Evolutionary conservation across 2,888 invertebrate genomes (phyloP).

Genomic region (Tenodera sinensis): DNA sequence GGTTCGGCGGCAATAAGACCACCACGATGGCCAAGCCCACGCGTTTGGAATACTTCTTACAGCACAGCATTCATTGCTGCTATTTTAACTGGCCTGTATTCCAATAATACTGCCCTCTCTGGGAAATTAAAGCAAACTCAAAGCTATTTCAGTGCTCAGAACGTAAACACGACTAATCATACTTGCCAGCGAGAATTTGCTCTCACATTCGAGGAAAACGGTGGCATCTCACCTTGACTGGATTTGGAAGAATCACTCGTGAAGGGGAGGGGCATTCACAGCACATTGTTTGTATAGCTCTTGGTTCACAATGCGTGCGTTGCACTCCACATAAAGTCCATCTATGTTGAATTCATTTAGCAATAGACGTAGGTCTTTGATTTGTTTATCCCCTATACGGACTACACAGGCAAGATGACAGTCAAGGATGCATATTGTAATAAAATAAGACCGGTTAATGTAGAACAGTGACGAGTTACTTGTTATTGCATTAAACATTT

Average conservation of each 20-base stretch:
- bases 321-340: no score
- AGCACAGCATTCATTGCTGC: neutral
- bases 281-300: no score
- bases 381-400: no score
- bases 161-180: no score
- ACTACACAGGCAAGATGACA: no score
- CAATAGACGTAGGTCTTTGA: no score
- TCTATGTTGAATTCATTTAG: neutral
- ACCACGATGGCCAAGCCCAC: neutral
- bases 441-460: no score
- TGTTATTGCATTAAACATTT: no score
- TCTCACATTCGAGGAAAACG: neutral
- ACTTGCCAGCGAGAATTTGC: neutral
- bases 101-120: neutral
- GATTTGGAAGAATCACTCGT: neutral
- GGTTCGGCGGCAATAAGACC: neutral
- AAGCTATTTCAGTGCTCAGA: neutral
- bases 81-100: neutral
- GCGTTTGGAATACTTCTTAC: neutral
- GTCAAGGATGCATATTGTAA: no score
- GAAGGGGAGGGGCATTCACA: no score
- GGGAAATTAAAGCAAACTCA: neutral
- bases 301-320: no score
- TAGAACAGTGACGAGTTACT: no score
- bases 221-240: neutral